Percentiles rank a stretch among this genome's conserved stretches.
These are phyloP conservation scores for Pantelozetes paolii DNA, from an alignment of 2,888 invertebrate species.

Conservation along the genomic window DNA sequence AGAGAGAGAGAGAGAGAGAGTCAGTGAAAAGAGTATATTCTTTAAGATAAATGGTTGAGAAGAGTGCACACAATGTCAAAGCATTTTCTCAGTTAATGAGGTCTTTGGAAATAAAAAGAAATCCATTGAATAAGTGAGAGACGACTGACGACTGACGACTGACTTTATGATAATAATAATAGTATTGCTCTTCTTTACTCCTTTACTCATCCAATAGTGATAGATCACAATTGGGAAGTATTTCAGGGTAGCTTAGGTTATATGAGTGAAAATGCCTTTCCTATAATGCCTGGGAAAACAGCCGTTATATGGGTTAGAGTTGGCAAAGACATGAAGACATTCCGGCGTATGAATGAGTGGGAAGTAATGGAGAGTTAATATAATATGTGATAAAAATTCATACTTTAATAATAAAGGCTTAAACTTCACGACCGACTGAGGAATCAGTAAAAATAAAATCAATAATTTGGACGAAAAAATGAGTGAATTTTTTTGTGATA, in stretches of 20 bases:
- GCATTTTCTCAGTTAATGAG: conserved; percentile 16
- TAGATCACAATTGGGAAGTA: background rate
- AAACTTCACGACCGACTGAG: background rate
- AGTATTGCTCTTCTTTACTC: background rate
- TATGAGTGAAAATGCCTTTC: conserved; percentile 6
- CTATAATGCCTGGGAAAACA: conserved; percentile 13
- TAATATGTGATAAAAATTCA: conserved; percentile 25
- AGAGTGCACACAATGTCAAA: background rate
- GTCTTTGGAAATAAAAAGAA: conserved; percentile 14
- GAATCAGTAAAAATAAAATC: background rate
- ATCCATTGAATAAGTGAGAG: conserved; percentile 20
- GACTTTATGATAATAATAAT: conserved; percentile 9
- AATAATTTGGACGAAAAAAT: conserved; percentile 8
- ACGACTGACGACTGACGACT: background rate
- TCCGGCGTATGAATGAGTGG: background rate
- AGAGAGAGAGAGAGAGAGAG: no score
- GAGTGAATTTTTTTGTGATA: background rate
- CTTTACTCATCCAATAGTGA: background rate
- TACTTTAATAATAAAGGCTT: conserved; percentile 19
- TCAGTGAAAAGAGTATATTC: background rate
- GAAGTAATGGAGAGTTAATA: background rate
- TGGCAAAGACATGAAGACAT: background rate
- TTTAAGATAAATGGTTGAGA: background rate
- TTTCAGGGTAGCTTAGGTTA: background rate
- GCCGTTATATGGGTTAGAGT: background rate